Evolutionary conservation across 2,113 vertebrate genomes (phyloP).

Genomic region (Craseonycteris thonglongyai): DNA sequence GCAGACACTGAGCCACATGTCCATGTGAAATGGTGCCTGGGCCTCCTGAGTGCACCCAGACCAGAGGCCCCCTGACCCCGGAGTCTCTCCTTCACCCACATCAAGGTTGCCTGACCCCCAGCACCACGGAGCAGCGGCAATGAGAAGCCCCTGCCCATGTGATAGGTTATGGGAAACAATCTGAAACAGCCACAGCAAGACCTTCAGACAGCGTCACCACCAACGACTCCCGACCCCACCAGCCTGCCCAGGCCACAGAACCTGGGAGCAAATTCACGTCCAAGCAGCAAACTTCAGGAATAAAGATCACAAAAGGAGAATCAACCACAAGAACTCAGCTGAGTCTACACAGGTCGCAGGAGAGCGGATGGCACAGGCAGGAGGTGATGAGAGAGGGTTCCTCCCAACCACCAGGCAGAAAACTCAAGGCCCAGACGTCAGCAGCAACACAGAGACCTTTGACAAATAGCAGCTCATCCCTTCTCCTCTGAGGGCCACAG

Average conservation of each 20-base stretch:
- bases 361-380: fast-evolving
- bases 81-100: fast-evolving
- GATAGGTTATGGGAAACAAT: neutral
- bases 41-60: neutral
- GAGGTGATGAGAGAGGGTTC: neutral
- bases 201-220: neutral
- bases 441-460: constrained; percentile 21
- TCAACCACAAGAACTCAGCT: neutral
- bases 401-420: neutral
- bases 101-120: no score
- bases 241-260: neutral
- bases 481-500: neutral
- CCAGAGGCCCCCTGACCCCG: neutral
- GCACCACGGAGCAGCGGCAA: fast-evolving
- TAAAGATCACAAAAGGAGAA: neutral
- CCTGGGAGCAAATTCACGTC: no score
- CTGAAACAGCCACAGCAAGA: neutral
- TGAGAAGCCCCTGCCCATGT: neutral
- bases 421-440: neutral
- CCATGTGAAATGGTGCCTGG: fast-evolving
- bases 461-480: constrained; percentile 46
- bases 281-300: neutral
- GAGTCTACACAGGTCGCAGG: neutral
- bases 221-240: neutral
- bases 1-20: neutral